Percentiles rank a stretch among this genome's conserved stretches.
These are phyloP conservation scores for Calypte anna DNA, from an alignment of 2,113 vertebrate species.

Conservation along the genomic window DNA sequence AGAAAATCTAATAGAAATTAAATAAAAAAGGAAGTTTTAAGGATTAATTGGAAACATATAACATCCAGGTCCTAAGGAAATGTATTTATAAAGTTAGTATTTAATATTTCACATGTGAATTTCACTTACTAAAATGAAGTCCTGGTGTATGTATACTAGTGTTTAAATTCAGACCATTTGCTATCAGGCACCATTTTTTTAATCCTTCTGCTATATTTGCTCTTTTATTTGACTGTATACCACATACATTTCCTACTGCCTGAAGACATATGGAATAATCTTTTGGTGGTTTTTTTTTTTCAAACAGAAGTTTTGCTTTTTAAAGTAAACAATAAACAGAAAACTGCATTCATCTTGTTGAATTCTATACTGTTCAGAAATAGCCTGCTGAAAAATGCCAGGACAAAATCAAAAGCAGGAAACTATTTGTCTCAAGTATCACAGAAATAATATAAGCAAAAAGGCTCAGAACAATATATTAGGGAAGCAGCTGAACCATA, in stretches of 20 bases:
- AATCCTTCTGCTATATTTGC: not conserved
- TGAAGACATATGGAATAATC: conserved; percentile 26
- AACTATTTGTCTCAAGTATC: not conserved
- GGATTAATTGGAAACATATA: not conserved
- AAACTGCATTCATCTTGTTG: conserved; percentile 18
- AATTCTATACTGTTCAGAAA: not conserved
- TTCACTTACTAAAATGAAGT: conserved; percentile 9
- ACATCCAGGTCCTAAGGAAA: not conserved
- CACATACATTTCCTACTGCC: not conserved
- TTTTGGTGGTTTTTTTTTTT: not conserved
- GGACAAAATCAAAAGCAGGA: not conserved
- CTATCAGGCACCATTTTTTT: not conserved
- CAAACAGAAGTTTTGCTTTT: conserved; percentile 6
- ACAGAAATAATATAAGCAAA: conserved; percentile 11
- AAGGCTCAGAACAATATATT: not conserved
- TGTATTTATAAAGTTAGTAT: not conserved
- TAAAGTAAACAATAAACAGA: conserved; percentile 37
- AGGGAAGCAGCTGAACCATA: conserved; percentile 19
- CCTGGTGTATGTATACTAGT: conserved; percentile 9
- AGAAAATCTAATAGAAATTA: conserved; percentile 12
- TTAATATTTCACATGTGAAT: conserved; percentile 18
- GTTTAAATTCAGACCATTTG: conserved; percentile 41
- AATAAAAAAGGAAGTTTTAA: conserved; percentile 44
- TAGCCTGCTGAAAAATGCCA: conserved; percentile 8
- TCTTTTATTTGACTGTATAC: conserved; percentile 9